Conservation (phyloP, 2,113 vertebrate genomes). For the Microcebus murinus region DNA sequence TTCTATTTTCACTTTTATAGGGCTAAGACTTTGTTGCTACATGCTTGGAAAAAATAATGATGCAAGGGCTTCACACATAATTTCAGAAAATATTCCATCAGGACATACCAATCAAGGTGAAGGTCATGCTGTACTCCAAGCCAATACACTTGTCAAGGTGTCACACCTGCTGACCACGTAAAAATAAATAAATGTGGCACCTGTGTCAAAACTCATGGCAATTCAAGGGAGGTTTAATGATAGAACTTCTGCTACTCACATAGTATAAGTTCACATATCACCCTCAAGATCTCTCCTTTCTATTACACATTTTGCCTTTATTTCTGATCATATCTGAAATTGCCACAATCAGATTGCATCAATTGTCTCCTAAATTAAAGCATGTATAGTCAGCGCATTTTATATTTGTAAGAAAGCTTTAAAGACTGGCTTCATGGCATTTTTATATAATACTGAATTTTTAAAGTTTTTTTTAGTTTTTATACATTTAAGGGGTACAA, state of each 20-base stretch:
- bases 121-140: neutral
- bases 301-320: neutral
- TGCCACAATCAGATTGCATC: neutral
- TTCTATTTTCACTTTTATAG: constrained; percentile 47
- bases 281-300: neutral
- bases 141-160: neutral
- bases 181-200: constrained; percentile 31
- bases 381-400: neutral
- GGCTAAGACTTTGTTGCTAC: constrained; percentile 47
- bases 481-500: too few species aligned
- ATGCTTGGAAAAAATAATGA: constrained; percentile 63
- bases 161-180: neutral
- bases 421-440: neutral
- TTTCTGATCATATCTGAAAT: constrained; percentile 1
- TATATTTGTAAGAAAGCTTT: neutral
- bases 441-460: neutral
- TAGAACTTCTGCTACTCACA: neutral
- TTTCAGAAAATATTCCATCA: constrained; percentile 53
- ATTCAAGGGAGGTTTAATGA: neutral
- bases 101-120: neutral
- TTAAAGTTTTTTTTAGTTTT: too few species aligned
- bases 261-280: neutral
- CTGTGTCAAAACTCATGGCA: neutral
- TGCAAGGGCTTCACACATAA: constrained; percentile 53
- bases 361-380: neutral